Base-by-base conservation (phyloP, 2,113 vertebrate genomes). In the Trematomus loennbergii region DNA sequence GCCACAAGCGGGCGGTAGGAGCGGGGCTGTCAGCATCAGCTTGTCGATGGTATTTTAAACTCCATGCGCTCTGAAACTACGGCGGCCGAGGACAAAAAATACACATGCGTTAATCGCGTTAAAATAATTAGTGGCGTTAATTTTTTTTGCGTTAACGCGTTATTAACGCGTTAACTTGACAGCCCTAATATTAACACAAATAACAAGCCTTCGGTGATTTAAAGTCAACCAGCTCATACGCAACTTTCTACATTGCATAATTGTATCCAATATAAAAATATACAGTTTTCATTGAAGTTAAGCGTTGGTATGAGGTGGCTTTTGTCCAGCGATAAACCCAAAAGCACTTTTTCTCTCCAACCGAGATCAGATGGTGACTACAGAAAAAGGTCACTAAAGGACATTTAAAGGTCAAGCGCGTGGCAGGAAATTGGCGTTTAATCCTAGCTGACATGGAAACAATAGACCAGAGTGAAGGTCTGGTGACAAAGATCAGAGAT, bases 321-420 rank as follows among this genome's bases (percentile, higher is more conserved):
- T 73, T 84, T 67, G 49, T 78, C 53, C 54, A 12, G 8, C 45
- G 58, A 54, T 43, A 50, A 83, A 81, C 57, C 46, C 54, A 63
- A 74, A 74, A 16, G 58, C 52, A 75, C 74, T 40, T 61, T 82
- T 75, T 76, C 69, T 78, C 54, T 78, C 86, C 75, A 63, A 40
- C 82, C 48, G 86, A 88, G 85, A 87, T 90, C 79, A 87, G 59
- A 83, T 15, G 72, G 40, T 62, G 29, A 83, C 72, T 48, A 75
- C 45, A 66, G 57, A 66, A 48, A 89, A 91, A 92, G 86, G 88
- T 91, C 90, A 86, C 54, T 18, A 77, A 70, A 50, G 83, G 91
- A 85, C 87, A 89, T 85, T 85, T 84, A 89, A 93, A 93, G 89
- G 89, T 85, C 68, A 79, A 72, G 36, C 74, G 83, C 9, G 16